Conservation (phyloP, 2,888 invertebrate species). For the Caenorhabditis sulstoni region DNA sequence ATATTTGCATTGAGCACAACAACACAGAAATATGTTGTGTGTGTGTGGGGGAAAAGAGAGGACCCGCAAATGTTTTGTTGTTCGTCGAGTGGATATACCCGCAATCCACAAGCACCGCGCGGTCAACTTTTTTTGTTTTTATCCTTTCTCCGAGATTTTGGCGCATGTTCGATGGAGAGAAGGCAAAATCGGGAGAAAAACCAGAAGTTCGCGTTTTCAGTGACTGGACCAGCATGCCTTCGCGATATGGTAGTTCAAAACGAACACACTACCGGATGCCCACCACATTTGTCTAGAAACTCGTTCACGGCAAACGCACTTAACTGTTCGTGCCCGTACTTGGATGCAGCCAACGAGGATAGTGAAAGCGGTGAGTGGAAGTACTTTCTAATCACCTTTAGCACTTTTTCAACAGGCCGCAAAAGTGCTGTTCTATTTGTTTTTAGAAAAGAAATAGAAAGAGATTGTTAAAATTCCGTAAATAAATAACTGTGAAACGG, state of each 20-base stretch:
- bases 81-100: constrained; percentile 53
- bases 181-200: too few species aligned
- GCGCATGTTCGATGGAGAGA: background rate
- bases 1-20: constrained; percentile 57
- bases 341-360: constrained; percentile 52
- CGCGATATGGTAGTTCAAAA: constrained; percentile 71
- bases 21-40: constrained; percentile 54
- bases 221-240: constrained; percentile 69
- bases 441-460: constrained; percentile 33
- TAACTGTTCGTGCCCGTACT: constrained; percentile 72
- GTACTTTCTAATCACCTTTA: constrained; percentile 15
- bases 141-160: constrained; percentile 16
- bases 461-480: constrained; percentile 33
- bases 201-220: constrained; percentile 27
- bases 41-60: background rate
- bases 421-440: constrained; percentile 27
- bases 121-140: constrained; percentile 36
- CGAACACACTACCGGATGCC: constrained; percentile 71
- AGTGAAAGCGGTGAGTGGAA: constrained; percentile 41
- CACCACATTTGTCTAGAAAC: constrained; percentile 70
- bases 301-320: constrained; percentile 68
- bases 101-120: constrained; percentile 21
- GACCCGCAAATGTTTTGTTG: constrained; percentile 49
- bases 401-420: constrained; percentile 18
- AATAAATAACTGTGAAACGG: constrained; percentile 59